Evolutionary conservation across 2,888 invertebrate genomes (phyloP).

Genomic region (Chironomus riparius): DNA sequence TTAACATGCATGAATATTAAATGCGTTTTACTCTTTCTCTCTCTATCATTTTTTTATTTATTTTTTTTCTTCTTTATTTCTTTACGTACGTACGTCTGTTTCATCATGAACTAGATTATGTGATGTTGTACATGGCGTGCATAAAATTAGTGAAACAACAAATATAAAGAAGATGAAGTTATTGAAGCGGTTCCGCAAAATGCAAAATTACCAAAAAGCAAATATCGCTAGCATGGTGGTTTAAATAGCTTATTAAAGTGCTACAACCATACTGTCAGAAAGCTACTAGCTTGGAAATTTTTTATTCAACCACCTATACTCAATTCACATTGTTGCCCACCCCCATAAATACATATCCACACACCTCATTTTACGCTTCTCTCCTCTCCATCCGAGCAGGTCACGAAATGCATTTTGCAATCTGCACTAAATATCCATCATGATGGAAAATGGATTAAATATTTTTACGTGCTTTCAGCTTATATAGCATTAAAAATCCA

Average conservation of each 20-base stretch:
- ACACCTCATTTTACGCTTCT: background rate
- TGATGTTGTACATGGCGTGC: slow-evolving; percentile 9
- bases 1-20: slow-evolving; percentile 19
- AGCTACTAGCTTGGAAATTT: background rate
- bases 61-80: background rate
- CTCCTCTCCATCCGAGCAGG: background rate
- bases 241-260: background rate
- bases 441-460: slow-evolving; percentile 25
- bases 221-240: background rate
- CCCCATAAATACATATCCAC: background rate
- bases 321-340: background rate
- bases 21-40: slow-evolving; percentile 7
- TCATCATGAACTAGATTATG: slow-evolving; percentile 22
- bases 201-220: background rate
- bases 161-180: background rate
- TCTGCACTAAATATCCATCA: slow-evolving; percentile 24
- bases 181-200: slow-evolving; percentile 11
- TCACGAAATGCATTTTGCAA: slow-evolving; percentile 24
- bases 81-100: background rate
- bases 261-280: background rate
- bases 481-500: background rate
- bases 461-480: slow-evolving; percentile 14
- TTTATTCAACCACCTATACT: background rate
- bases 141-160: slow-evolving; percentile 4
- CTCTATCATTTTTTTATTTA: no score